phyloP scores from a whole-genome alignment of 1,140 invertebrate genomes.

The Araneus ventricosus region DNA sequence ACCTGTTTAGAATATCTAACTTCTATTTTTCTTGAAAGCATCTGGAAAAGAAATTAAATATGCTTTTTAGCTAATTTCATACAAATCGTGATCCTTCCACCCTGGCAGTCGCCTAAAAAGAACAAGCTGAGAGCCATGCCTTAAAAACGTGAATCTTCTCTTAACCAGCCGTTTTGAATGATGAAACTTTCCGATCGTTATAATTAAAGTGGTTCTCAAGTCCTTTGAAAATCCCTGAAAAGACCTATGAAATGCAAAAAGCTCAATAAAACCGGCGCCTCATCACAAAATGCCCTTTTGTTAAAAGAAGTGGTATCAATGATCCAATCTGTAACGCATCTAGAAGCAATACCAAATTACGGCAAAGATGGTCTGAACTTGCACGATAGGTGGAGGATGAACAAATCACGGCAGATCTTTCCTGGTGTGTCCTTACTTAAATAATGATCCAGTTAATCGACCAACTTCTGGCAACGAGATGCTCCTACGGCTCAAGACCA shows the following conservation, averaged over 20 bases:
- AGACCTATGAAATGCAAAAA: background rate
- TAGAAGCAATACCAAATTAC: conserved; percentile 64
- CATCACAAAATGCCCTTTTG: conserved; percentile 7
- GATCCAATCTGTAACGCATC: conserved; percentile 55
- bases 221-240: background rate
- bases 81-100: no score
- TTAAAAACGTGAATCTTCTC: no score
- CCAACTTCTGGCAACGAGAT: conserved; percentile 60
- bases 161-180: no score
- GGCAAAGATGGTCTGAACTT: background rate
- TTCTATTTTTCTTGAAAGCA: no score
- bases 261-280: background rate
- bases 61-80: no score
- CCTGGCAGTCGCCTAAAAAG: no score
- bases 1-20: no score
- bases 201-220: background rate
- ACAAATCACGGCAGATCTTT: conserved; percentile 60
- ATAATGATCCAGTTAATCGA: conserved; percentile 62
- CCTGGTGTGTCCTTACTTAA: conserved; percentile 64
- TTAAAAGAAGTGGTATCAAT: conserved; percentile 24
- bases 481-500: background rate
- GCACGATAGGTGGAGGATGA: conserved; percentile 44
- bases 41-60: no score
- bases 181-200: no score
- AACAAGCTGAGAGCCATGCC: no score